Percentiles rank a stretch among this genome's conserved stretches.
These are phyloP conservation scores for Scopus umbretta DNA, from an alignment of 2,113 vertebrate genomes.

Conservation along the genomic window DNA sequence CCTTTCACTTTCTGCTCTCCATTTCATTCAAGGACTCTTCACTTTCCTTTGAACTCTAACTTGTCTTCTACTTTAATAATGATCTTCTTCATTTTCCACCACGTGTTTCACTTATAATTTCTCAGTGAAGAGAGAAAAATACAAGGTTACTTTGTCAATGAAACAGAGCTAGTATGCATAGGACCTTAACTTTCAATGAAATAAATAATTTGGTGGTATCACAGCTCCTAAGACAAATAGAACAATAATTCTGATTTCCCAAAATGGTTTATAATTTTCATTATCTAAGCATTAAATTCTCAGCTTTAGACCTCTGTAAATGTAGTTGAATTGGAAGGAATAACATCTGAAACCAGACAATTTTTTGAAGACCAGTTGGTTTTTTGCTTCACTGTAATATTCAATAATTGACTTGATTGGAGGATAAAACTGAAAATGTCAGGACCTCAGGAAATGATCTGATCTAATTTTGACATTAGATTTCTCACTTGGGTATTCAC, in stretches of 20 bases:
- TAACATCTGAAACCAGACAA: not conserved
- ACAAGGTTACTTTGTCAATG: not conserved
- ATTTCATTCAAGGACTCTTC: not conserved
- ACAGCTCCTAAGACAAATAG: not conserved
- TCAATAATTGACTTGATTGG: not conserved
- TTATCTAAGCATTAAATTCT: not conserved
- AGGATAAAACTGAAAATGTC: not conserved
- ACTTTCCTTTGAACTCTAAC: not conserved
- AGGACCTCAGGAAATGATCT: not conserved
- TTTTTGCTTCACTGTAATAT: not conserved
- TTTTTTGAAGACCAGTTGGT: not conserved
- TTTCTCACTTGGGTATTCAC: not conserved
- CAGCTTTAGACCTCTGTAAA: not conserved
- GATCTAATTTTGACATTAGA: not conserved
- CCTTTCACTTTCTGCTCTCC: not conserved
- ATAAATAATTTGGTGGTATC: not conserved
- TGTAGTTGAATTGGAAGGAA: not conserved
- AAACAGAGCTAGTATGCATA: not conserved
- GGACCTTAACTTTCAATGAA: not conserved
- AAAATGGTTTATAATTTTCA: not conserved
- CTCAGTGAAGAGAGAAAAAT: not conserved
- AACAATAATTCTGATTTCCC: not conserved
- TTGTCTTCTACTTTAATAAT: not conserved
- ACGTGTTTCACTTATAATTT: not conserved
- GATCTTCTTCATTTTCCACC: not conserved